phyloP scores from a whole-genome alignment of 2,888 invertebrate species.

The Eudasyphora cyanicolor region DNA sequence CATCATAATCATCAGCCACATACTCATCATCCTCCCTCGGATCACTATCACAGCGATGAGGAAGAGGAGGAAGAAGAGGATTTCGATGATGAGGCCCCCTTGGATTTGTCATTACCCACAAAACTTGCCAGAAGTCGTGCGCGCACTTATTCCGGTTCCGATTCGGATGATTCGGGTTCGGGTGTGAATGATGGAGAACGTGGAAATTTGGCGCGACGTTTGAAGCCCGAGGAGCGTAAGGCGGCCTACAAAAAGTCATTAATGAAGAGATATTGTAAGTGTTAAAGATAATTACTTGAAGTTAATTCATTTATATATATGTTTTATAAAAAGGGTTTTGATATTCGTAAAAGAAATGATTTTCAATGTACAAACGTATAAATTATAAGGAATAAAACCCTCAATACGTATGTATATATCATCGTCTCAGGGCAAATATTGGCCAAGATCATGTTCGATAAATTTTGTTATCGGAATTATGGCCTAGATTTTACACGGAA shows the following conservation, averaged over 20 bases:
- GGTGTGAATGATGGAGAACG: slow-evolving; percentile 81
- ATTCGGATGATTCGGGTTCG: slow-evolving; percentile 86
- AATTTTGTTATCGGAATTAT: no score
- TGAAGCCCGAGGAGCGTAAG: slow-evolving; percentile 76
- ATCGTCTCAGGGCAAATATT: no score
- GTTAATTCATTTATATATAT: no score
- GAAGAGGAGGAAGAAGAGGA: no score
- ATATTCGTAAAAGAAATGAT: not conserved
- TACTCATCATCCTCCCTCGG: slow-evolving; percentile 44
- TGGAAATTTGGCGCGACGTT: slow-evolving; percentile 49
- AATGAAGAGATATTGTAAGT: slow-evolving; percentile 97
- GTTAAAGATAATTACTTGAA: not conserved
- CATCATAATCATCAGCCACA: slow-evolving; percentile 68
- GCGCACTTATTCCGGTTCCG: slow-evolving; percentile 74
- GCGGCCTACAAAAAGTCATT: slow-evolving; percentile 93
- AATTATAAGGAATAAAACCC: no score
- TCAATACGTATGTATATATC: no score
- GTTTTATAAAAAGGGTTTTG: no score
- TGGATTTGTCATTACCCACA: slow-evolving; percentile 87
- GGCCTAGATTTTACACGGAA: no score
- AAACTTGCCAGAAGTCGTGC: slow-evolving; percentile 70
- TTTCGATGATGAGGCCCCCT: slow-evolving; percentile 85
- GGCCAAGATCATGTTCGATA: no score
- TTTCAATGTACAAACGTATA: no score
- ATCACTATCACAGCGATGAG: slow-evolving; percentile 70